A percentile compares a stretch with the other conserved stretches of the same genome.
Conservation (phyloP, 2,113 vertebrate genomes). For the Colius striatus region DNA sequence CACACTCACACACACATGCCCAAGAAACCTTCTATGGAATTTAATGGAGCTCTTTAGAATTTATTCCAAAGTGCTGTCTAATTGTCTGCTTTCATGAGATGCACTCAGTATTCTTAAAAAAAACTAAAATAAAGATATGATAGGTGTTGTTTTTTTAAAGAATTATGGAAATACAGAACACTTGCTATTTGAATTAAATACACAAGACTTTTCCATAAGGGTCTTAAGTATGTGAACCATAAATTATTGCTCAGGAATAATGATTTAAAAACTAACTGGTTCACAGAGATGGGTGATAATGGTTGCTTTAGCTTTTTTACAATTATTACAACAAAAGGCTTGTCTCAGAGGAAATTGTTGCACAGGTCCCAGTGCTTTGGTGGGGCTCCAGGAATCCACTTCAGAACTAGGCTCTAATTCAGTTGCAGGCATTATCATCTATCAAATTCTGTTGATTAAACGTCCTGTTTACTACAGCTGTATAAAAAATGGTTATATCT, state of each 20-base stretch:
- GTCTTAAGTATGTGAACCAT: neutral
- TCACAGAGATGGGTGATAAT: neutral
- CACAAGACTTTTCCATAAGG: neutral
- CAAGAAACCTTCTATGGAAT: neutral
- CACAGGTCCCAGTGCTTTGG: neutral
- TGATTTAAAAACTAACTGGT: neutral
- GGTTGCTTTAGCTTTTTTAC: neutral
- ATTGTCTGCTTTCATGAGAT: neutral
- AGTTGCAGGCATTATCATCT: neutral
- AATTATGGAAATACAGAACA: neutral
- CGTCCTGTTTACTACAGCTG: neutral
- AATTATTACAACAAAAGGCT: neutral
- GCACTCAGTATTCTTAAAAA: neutral
- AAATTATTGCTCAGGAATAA: neutral
- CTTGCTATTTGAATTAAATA: neutral
- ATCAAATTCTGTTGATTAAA: neutral
- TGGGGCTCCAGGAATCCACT: neutral
- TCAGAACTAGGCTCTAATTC: neutral
- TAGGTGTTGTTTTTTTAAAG: neutral
- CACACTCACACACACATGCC: neutral
- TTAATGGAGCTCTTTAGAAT: neutral
- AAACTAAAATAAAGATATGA: neutral
- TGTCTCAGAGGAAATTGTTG: neutral
- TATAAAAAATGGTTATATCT: neutral
- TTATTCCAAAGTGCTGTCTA: neutral